A percentile compares a stretch with the other conserved stretches of the same genome.
These are phyloP conservation scores for Chelonus formosanus DNA, from an alignment of 2,888 invertebrate genomes.

Conservation along the genomic window DNA sequence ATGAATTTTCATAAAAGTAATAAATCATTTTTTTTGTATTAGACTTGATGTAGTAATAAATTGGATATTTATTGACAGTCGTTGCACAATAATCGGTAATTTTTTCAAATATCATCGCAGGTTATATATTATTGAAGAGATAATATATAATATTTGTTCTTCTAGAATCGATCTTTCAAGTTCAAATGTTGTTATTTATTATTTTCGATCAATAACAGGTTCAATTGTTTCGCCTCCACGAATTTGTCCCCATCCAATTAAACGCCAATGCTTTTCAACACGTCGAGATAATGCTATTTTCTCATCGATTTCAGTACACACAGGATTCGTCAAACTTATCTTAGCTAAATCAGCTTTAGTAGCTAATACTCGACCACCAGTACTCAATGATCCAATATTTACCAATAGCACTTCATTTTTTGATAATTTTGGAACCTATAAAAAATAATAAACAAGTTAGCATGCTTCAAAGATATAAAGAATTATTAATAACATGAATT, in stretches of 20 bases:
- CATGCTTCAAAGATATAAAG: conserved; percentile 6
- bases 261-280: conserved; percentile 99
- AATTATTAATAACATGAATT: neutral
- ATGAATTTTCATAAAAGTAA: no score
- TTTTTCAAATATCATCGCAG: no score
- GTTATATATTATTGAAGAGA: no score
- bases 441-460: conserved; percentile 13
- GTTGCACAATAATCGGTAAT: no score
- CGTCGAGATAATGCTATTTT: conserved; percentile 99
- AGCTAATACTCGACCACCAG: conserved; percentile 94
- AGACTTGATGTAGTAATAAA: no score
- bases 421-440: conserved; percentile 83
- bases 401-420: conserved; percentile 93
- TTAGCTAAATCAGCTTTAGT: conserved; percentile 97
- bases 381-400: conserved; percentile 98
- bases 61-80: no score
- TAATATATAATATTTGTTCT: no score
- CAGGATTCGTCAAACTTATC: conserved; percentile 95
- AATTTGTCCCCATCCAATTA: conserved; percentile 99
- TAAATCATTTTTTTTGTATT: no score
- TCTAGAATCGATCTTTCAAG: neutral
- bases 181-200: conserved; percentile 28
- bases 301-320: conserved; percentile 98
- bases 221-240: conserved; percentile 96
- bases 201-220: conserved; percentile 71